Base-by-base conservation (phyloP, 1,140 invertebrate genomes). In the Physella acuta region DNA sequence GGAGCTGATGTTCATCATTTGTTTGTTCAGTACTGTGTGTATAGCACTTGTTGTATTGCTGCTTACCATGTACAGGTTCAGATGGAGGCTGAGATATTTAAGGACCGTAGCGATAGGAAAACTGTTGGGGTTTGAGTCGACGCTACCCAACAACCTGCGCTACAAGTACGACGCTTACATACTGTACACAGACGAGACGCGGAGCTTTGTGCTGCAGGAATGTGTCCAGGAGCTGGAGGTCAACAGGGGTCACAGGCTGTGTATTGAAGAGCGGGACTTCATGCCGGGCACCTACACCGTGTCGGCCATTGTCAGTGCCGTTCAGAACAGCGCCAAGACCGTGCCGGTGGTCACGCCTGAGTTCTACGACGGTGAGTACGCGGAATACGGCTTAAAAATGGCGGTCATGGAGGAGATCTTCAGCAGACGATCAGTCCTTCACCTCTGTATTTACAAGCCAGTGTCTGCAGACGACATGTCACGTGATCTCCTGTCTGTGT, bases 261-360 rank as follows among this genome's bases (percentile, higher is more conserved):
- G 75, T 68, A 4, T 77, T 34, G 74, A 77, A 61, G 55, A 74
- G 17, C 67, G 74, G 36, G 76, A 79, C 60, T 77, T 79, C 60
- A 17, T 72, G 2, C 74, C 75, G 28, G 78, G 78, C n/a, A 63
- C 60, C 1, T 64, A 68, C 39, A 89, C 90, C 62, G 88, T 87
- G 0, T 88, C 89, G 73, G 87, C 87, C 65, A 88, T 91, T 53
- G 77, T 89, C 20, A 85, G 84, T 58, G 87, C 87, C 72, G 88
- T 90, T 33, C 85, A 87, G 20, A 85, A 86, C 60, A 90, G 89
- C 78, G 85, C 87, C 60, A 88, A 88, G 79, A 88, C 88, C n/a
- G 78, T 91, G 31, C 79, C 90, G 30, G 77, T 90, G 17, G 83
- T 91, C 33, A 88, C 88, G 69, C 62, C 28, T 16, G 39, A 53